Conservation (phyloP, 1,140 invertebrate species). For the Drosophila nigromelanica region DNA sequence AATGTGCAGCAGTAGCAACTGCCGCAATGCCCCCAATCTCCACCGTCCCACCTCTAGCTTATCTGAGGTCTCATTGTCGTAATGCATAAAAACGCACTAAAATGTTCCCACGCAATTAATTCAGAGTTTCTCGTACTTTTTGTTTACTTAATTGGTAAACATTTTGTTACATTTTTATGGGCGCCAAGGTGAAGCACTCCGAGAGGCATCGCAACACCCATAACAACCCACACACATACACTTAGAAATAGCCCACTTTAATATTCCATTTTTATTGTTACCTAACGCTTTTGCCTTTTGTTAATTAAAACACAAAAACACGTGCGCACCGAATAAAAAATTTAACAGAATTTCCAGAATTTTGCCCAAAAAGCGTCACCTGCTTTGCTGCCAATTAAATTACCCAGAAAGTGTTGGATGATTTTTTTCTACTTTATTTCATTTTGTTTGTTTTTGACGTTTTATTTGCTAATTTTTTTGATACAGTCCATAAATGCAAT, state of each 20-base stretch:
- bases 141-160: conserved; percentile 81
- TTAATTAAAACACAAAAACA: conserved; percentile 83
- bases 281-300: conserved; percentile 54
- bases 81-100: conserved; percentile 81
- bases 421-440: conserved; percentile 7
- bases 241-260: conserved; percentile 48
- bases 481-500: conserved; percentile 44
- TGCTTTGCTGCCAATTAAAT: conserved; percentile 30
- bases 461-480: conserved; percentile 22
- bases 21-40: conserved; percentile 8
- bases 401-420: conserved; percentile 13
- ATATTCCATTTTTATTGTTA: conserved; percentile 76
- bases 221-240: conserved; percentile 26
- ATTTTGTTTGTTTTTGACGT: background rate
- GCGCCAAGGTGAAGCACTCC: conserved; percentile 66
- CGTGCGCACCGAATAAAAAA: conserved; percentile 75
- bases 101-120: conserved; percentile 80
- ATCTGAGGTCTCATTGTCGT: conserved; percentile 50
- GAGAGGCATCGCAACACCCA: conserved; percentile 45
- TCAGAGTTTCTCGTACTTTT: conserved; percentile 61
- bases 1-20: conserved; percentile 53
- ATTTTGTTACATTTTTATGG: conserved; percentile 80
- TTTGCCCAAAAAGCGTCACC: conserved; percentile 10
- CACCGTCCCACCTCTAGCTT: background rate
- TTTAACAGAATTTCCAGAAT: conserved; percentile 45